Conservation (phyloP, 2,113 vertebrate species). For the Balaenoptera acutorostrata region DNA sequence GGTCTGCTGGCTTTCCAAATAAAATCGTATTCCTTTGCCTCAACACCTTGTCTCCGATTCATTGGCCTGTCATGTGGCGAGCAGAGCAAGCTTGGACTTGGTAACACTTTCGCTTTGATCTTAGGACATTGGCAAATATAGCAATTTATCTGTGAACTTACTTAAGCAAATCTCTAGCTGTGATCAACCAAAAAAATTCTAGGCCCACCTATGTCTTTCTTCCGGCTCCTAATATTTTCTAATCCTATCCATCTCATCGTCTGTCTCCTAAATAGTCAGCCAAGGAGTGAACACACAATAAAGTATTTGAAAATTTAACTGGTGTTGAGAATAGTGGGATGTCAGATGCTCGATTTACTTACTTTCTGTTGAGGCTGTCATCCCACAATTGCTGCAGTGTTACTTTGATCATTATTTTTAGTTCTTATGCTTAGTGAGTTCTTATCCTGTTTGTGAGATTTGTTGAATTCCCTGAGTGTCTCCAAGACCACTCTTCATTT, state of each 20-base stretch:
- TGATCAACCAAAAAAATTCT: background rate
- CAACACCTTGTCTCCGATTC: too few relatives aligned
- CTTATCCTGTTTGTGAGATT: background rate
- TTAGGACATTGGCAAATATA: background rate
- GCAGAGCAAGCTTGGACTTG: too few relatives aligned
- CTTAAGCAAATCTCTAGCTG: background rate
- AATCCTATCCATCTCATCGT: background rate
- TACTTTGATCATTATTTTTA: conserved; percentile 1
- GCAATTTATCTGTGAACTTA: background rate
- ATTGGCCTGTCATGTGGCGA: too few relatives aligned
- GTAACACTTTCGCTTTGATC: background rate
- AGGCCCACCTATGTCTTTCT: background rate
- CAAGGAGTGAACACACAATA: background rate
- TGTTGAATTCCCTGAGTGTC: background rate
- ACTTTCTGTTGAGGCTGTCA: background rate
- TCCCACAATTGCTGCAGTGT: background rate
- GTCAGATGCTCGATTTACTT: background rate
- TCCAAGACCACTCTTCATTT: background rate
- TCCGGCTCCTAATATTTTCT: background rate
- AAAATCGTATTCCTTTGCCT: too few relatives aligned
- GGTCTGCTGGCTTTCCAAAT: too few relatives aligned
- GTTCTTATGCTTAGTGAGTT: background rate
- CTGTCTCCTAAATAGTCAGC: background rate
- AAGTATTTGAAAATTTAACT: background rate
- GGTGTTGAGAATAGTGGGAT: background rate